Conservation (phyloP, 2,113 vertebrate species). For the Podarcis raffonei region DNA sequence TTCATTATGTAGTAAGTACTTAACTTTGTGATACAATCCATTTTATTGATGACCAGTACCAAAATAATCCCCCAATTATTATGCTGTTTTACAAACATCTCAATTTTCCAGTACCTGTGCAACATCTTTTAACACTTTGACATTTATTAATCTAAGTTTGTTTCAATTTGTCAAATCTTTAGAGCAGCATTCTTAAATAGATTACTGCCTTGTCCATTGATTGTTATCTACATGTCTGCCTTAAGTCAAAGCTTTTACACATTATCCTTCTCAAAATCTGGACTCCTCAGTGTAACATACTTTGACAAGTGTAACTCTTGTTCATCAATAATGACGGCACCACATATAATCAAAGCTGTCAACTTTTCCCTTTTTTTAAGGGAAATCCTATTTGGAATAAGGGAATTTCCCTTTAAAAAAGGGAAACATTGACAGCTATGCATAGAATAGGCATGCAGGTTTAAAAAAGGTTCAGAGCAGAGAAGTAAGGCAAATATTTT, state of each 20-base stretch:
- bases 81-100: neutral
- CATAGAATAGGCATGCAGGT: neutral
- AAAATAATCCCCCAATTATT: neutral
- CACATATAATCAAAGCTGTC: neutral
- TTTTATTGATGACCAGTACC: neutral
- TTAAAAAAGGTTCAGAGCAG: no score
- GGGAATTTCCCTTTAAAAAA: no score
- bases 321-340: neutral
- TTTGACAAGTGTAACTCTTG: neutral
- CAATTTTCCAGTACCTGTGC: neutral
- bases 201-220: fast-evolving
- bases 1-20: neutral
- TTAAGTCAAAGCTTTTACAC: fast-evolving
- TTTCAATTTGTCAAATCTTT: constrained; percentile 16
- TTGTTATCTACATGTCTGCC: fast-evolving
- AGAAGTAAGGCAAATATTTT: no score
- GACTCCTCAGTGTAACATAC: fast-evolving
- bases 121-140: neutral
- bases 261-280: neutral
- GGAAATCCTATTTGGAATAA: no score
- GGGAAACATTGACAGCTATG: no score
- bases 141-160: constrained; percentile 28
- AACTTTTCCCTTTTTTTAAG: no score
- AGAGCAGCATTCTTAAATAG: neutral
- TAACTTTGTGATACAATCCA: neutral